These are phyloP conservation scores for Perca fluviatilis DNA, from an alignment of 2,113 vertebrate species.

Conservation along the genomic window DNA sequence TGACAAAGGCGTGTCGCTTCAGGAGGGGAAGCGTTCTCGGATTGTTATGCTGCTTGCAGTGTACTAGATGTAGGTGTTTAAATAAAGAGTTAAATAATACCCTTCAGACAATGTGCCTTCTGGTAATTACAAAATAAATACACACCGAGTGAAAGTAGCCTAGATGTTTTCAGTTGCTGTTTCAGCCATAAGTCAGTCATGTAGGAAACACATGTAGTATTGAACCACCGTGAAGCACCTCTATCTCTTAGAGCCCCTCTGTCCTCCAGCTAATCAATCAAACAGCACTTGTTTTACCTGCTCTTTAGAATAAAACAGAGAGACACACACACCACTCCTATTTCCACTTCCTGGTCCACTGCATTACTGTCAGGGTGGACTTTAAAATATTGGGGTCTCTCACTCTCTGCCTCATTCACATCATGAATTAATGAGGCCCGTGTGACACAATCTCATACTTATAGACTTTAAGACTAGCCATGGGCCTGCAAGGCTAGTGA, in stretches of 20 bases:
- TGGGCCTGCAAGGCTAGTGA: not conserved
- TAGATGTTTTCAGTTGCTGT: conserved; percentile 6
- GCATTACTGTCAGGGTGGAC: not conserved
- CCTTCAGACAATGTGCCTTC: not conserved
- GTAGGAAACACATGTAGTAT: not conserved
- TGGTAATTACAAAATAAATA: not conserved
- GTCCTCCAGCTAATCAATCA: not conserved
- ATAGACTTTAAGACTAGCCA: not conserved
- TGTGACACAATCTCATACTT: conserved; percentile 19
- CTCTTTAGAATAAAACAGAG: not conserved
- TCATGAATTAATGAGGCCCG: conserved; percentile 22
- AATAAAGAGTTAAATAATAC: not conserved
- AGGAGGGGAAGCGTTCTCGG: not conserved
- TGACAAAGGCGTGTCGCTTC: conserved; percentile 24
- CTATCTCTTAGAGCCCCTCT: too few species aligned
- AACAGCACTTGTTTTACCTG: not conserved
- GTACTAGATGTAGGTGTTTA: not conserved
- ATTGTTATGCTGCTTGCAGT: conserved; percentile 4
- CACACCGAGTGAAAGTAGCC: conserved; percentile 1
- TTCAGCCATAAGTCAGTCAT: not conserved
- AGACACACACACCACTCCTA: conserved; percentile 1
- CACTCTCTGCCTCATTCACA: not conserved
- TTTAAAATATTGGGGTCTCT: not conserved
- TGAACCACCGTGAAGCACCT: not conserved
- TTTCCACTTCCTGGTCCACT: conserved; percentile 13